A percentile compares a stretch with the other conserved stretches of the same genome.
These are phyloP conservation scores for Neomicropteryx cornuta DNA, from an alignment of 1,140 invertebrate genomes.

Conservation along the genomic window DNA sequence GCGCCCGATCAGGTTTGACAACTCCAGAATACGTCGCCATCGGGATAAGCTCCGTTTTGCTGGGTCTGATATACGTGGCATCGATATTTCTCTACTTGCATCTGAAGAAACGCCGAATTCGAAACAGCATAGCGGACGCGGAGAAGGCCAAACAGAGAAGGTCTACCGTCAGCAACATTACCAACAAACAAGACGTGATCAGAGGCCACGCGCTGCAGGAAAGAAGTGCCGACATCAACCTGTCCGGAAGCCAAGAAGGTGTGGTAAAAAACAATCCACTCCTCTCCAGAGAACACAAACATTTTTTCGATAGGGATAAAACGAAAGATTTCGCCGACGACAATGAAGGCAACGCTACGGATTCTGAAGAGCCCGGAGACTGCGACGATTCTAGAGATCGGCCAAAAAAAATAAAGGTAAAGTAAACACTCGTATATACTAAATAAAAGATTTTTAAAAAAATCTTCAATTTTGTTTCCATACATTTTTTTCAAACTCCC, in stretches of 20 bases:
- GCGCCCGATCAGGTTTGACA: conserved; percentile 38
- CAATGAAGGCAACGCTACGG: conserved; percentile 31
- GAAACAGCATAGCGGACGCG: no score
- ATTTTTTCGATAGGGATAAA: conserved; percentile 36
- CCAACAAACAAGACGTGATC: conserved; percentile 30
- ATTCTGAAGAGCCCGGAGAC: conserved; percentile 26
- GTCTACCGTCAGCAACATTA: conserved; percentile 18
- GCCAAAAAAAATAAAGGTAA: no score
- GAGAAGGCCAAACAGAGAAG: conserved; percentile 22
- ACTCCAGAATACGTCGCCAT: conserved; percentile 69
- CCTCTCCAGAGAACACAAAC: conserved; percentile 42
- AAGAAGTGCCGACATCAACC: no score
- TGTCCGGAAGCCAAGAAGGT: conserved; percentile 39
- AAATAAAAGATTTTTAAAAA: not conserved
- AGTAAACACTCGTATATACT: no score
- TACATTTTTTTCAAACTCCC: no score
- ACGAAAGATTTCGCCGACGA: conserved; percentile 31
- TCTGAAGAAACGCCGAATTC: conserved; percentile 41
- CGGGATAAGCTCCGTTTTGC: conserved; percentile 62
- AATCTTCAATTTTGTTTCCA: not conserved
- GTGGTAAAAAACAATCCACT: conserved; percentile 69
- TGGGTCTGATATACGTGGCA: conserved; percentile 72
- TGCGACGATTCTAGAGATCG: no score
- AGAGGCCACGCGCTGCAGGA: no score
- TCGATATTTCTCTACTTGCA: conserved; percentile 73